A percentile compares a stretch with the other conserved stretches of the same genome.
Evolutionary conservation across 2,888 invertebrate genomes (phyloP).

Genomic region (Stegana nigrithorax): DNA sequence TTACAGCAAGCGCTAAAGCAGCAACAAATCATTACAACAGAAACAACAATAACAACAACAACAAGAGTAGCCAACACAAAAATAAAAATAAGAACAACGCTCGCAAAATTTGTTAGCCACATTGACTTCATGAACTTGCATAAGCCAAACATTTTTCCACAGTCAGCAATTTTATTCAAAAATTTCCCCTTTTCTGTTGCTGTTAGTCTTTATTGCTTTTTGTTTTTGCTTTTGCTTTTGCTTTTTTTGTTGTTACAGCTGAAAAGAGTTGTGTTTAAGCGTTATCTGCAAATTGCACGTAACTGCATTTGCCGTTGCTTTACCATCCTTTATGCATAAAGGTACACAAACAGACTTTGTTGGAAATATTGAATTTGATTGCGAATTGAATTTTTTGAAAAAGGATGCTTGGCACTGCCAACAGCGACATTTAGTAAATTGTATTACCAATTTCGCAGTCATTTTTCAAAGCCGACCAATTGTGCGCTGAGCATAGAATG

Average conservation of each 20-base stretch:
- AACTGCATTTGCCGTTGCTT: too few relatives aligned
- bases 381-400: too few relatives aligned
- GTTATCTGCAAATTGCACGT: too few relatives aligned
- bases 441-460: too few relatives aligned
- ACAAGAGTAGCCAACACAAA: not conserved
- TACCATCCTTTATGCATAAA: too few relatives aligned
- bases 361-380: too few relatives aligned
- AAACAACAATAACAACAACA: not conserved
- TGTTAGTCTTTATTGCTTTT: not conserved
- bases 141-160: not conserved
- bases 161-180: not conserved
- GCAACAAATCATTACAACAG: not conserved
- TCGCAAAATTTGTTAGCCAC: slow-evolving; percentile 2
- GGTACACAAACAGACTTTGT: too few relatives aligned
- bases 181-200: not conserved
- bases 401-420: too few relatives aligned
- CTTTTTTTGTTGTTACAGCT: not conserved
- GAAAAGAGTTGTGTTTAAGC: not conserved
- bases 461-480: too few relatives aligned
- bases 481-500: too few relatives aligned
- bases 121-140: slow-evolving; percentile 4
- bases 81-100: not conserved
- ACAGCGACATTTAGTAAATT: too few relatives aligned
- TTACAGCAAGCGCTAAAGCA: not conserved
- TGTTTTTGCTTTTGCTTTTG: not conserved